These are phyloP conservation scores for Decapterus maruadsi DNA, from an alignment of 2,797 vertebrate genomes.

Conservation along the genomic window DNA sequence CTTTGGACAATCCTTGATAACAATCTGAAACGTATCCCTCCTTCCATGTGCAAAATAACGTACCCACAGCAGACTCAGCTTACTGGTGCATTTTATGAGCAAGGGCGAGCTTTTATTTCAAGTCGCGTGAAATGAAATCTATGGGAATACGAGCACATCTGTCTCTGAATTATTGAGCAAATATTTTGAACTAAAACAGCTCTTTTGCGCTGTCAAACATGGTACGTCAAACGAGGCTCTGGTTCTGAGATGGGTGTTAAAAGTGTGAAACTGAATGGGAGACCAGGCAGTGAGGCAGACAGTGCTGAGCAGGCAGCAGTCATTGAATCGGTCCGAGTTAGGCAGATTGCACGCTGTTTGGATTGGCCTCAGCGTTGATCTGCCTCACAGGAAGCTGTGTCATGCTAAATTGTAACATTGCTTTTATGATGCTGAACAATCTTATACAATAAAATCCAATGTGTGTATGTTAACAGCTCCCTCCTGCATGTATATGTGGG, in stretches of 20 bases:
- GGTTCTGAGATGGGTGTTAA: conserved; percentile 50
- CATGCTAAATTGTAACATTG: conserved; percentile 22
- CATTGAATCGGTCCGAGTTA: conserved; percentile 31
- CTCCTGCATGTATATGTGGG: conserved; percentile 1
- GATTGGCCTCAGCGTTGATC: conserved; percentile 9
- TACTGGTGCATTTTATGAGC: conserved; percentile 66
- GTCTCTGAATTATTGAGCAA: conserved; percentile 81
- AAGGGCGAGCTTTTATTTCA: conserved; percentile 68
- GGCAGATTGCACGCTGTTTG: conserved; percentile 30
- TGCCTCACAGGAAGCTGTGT: conserved; percentile 28
- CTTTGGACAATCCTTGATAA: conserved; percentile 83
- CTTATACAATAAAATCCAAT: conserved; percentile 10
- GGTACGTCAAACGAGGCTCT: conserved; percentile 62
- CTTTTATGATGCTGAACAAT: conserved; percentile 41
- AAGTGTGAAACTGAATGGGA: conserved; percentile 59
- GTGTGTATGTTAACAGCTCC: background rate
- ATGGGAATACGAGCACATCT: conserved; percentile 77
- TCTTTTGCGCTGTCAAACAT: conserved; percentile 78
- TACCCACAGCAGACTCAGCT: conserved; percentile 68
- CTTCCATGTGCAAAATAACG: conserved; percentile 71
- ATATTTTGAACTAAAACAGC: conserved; percentile 84
- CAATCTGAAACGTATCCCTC: conserved; percentile 77
- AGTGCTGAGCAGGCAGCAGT: conserved; percentile 40
- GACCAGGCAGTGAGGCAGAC: conserved; percentile 16
- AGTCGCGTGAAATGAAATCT: conserved; percentile 78